These are phyloP conservation scores for Anarhynchus alexandrinus DNA, from an alignment of 2,113 vertebrate species.

Conservation along the genomic window DNA sequence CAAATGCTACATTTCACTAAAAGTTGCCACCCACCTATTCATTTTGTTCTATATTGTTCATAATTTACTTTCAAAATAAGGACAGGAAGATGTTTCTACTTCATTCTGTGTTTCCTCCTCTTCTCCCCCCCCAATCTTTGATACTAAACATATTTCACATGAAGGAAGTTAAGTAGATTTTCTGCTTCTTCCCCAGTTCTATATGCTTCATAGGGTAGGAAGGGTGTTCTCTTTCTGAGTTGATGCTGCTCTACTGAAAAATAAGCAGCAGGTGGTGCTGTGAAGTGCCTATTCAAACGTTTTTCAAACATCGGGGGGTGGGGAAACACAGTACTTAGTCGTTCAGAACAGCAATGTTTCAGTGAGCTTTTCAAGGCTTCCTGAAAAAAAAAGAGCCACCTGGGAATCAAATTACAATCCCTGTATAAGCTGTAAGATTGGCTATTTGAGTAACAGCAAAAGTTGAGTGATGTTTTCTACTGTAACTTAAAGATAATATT, in stretches of 20 bases:
- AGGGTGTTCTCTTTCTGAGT: not conserved
- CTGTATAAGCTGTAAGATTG: not conserved
- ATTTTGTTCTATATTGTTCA: not conserved
- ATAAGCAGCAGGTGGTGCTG: conserved; percentile 29
- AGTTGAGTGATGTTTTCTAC: not conserved
- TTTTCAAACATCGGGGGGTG: accelerated
- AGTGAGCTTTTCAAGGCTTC: not conserved
- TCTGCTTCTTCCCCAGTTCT: not conserved
- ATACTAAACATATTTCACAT: not conserved
- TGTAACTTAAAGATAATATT: not conserved
- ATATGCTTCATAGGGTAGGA: not conserved
- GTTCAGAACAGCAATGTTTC: not conserved
- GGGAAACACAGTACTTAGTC: not conserved
- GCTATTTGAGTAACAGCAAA: not conserved
- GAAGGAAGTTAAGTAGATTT: not conserved
- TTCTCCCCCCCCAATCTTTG: not conserved
- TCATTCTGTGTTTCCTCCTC: not conserved
- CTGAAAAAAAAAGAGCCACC: not conserved
- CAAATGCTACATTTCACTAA: not conserved
- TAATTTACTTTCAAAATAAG: not conserved
- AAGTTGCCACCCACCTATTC: not conserved
- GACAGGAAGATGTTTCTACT: not conserved
- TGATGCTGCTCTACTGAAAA: not conserved
- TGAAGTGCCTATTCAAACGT: not conserved
- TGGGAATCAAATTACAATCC: not conserved